Base-by-base conservation (phyloP, 2,888 invertebrate species). In the Disparrhopalites patrizii region DNA sequence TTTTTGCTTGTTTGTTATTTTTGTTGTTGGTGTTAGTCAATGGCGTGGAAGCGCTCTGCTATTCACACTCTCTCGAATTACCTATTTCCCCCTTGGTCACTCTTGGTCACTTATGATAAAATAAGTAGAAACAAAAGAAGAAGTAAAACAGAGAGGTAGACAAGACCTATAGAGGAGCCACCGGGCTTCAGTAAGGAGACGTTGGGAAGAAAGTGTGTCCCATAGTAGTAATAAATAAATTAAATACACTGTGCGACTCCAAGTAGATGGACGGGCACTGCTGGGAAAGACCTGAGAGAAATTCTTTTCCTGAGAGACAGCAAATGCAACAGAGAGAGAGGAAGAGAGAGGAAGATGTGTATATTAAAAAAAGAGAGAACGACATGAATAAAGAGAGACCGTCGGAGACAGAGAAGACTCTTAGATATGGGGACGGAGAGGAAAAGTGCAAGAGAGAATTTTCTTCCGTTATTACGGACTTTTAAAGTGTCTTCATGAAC, bases 401-500 rank as follows among this genome's bases (percentile, higher is more conserved):
- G n/a, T n/a, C n/a, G n/a, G n/a, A n/a, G n/a, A n/a, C n/a, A n/a
- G n/a, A n/a, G n/a, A n/a, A n/a, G n/a, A n/a, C n/a, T n/a, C n/a
- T n/a, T n/a, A n/a, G n/a, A n/a, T n/a, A n/a, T n/a, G n/a, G n/a
- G n/a, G n/a, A n/a, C n/a, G n/a, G n/a, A n/a, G n/a, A 20, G 50
- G 50, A 27, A 52, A 52, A 13, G 52, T n/a, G n/a, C n/a, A n/a
- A n/a, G n/a, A n/a, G n/a, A n/a, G n/a, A n/a, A n/a, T n/a, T n/a
- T n/a, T n/a, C n/a, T n/a, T 30, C 27, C 28, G 27, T 57, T 57
- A 57, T 57, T 57, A 36, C 38, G 40, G 25, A 57, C 57, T 57
- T 57, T 57, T 38, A 57, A 57, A 36, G 57, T 57, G 57, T 57
- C 31, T 57, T 57, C 27, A 31, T 57, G 40, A 38, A n/a, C n/a